Base-by-base conservation (phyloP, 2,797 vertebrate species). In the Poecile montanus region DNA sequence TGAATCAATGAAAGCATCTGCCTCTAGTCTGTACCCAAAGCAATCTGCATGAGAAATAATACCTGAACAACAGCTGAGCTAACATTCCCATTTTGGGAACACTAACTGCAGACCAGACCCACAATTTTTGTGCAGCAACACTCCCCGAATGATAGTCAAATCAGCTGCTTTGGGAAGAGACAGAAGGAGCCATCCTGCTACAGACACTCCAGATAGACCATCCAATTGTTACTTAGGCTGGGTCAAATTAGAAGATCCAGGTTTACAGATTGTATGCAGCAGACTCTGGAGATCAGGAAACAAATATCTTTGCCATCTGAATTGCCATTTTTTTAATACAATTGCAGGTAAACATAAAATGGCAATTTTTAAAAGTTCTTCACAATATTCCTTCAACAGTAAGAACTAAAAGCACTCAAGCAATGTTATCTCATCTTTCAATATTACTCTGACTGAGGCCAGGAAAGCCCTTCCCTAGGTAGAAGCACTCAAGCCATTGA, bases 401-500 rank as follows among this genome's bases (percentile, higher is more conserved):
- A 36, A 84, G 76, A 85, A 65, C 67, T 19, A 22, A 77, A 91
- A 56, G 71, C 54, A 85, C 44, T 21, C 67, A 85, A 57, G 36
- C 16, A 76, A 61, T 18, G 11, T 61, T 56, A 13, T 16, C 58
- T 63, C 42, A 7, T 68, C 87, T 87, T 88, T 88, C 80, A 85
- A 17, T 26, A 62, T 34, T 50, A 67, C 21, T 40, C 48, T 82
- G 34, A 70, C 63, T 21, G 42, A 92, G 72, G 78, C 51, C 40
- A 83, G 47, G 11, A 96, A 68, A 89, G 54, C 36, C 78, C 14
- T 71, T 87, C 75, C 75, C 88, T 72, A 74, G 60, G 65, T 36
- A 86, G 67, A 89, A 15, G 23, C 75, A 87, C 51, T 94, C 63
- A 85, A 88, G 75, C 57, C 91, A 91, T 15, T 80, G 88, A 65